phyloP scores from a whole-genome alignment of 2,797 vertebrate species.

The Diplodus sargus region DNA sequence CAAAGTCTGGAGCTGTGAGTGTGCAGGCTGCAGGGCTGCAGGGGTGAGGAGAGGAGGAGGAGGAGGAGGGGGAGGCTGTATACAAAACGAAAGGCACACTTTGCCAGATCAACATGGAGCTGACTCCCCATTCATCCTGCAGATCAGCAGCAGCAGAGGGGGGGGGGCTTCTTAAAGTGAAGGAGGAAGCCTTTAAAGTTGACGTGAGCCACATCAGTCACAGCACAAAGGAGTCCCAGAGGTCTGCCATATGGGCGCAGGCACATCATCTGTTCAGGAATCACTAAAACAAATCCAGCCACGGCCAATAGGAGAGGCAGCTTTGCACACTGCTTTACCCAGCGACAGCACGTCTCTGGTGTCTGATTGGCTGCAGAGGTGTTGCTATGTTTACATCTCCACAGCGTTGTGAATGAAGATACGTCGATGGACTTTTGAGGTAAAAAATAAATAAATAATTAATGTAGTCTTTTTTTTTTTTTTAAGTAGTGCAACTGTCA shows the following conservation, averaged over 20 bases:
- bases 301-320: constrained; percentile 37
- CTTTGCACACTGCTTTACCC: constrained; percentile 31
- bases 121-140: constrained; percentile 58
- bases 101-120: constrained; percentile 75
- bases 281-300: constrained; percentile 34
- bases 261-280: constrained; percentile 70
- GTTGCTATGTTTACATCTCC: background rate
- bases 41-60: constrained; percentile 19
- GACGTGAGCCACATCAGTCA: constrained; percentile 80
- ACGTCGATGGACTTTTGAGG: too few species aligned
- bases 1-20: constrained; percentile 81
- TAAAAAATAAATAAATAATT: too few species aligned
- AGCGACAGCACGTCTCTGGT: constrained; percentile 34
- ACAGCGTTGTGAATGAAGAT: too few species aligned
- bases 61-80: constrained; percentile 46
- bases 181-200: constrained; percentile 77
- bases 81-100: constrained; percentile 83
- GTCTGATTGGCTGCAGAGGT: constrained; percentile 59
- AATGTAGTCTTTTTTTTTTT: too few species aligned
- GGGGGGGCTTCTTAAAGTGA: constrained; percentile 32
- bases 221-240: constrained; percentile 75
- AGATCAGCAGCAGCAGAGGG: constrained; percentile 45
- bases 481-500: too few species aligned
- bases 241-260: constrained; percentile 81
- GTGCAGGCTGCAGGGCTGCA: constrained; percentile 54